Evolutionary conservation across 2,113 vertebrate species (phyloP).

Genomic region (Hypocryptadius cinnamomeus): DNA sequence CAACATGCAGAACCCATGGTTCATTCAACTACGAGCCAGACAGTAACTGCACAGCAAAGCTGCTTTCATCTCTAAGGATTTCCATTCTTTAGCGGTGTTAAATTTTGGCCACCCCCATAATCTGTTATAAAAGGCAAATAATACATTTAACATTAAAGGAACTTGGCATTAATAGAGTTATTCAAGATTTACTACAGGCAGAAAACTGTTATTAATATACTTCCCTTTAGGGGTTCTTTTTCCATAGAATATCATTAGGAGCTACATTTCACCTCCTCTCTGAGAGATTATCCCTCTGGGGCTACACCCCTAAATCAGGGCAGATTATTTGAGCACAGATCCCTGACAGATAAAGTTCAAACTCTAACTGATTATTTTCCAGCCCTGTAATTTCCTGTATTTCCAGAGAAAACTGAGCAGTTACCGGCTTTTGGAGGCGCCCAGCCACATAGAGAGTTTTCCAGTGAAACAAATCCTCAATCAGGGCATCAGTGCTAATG

Average conservation of each 20-base stretch:
- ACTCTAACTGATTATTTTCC: background rate
- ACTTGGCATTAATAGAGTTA: background rate
- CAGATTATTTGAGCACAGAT: background rate
- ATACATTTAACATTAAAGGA: background rate
- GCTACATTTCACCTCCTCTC: background rate
- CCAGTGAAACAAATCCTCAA: conserved; percentile 90
- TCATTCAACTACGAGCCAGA: background rate
- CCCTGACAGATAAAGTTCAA: background rate
- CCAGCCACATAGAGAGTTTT: conserved; percentile 90
- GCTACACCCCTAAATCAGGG: background rate
- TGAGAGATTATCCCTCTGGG: background rate
- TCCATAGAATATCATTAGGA: background rate
- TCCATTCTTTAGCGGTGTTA: background rate
- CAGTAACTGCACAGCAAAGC: background rate
- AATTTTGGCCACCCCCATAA: background rate
- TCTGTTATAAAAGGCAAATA: background rate
- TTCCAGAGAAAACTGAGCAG: background rate
- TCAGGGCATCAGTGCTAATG: conserved; percentile 82
- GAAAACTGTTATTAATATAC: background rate
- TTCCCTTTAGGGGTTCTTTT: background rate
- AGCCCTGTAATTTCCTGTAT: background rate
- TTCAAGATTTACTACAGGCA: background rate
- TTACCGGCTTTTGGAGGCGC: conserved; percentile 93
- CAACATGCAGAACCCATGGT: background rate
- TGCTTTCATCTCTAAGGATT: background rate